Base-by-base conservation (phyloP, 2,113 vertebrate species). In the Mobula birostris region DNA sequence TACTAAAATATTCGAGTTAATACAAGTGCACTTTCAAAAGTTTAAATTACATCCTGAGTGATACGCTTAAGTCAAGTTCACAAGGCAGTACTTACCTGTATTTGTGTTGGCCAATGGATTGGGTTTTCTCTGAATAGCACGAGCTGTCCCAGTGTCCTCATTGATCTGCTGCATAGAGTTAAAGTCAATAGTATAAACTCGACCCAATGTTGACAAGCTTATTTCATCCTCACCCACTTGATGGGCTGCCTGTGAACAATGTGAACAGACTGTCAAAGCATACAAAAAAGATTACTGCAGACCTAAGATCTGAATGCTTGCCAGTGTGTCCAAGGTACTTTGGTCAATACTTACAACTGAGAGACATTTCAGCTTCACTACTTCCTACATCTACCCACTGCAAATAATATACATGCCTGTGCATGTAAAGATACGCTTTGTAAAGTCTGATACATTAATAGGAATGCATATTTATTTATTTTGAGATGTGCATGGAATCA, bases 161-260 rank as follows among this genome's bases (percentile, higher is more conserved):
- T 99, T 99, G 96, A 99, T 99, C 98, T 99, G 99, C 98, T 99
- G 99, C 99, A 99, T 99, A 98, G 99, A 99, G 97, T 99, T 99
- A 97, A 99, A 99, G 97, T 99, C 99, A 97, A 99, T 99, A 96
- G 99, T 99, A 97, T 99, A 99, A 97, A 99, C 99, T 96, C 99
- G 98, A 94, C 99, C 99, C 95, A 99, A 97, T 0, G 99, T 99
- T 94, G 99, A 99, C 96, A 99, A 97, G 96, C 99, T 99, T 97
- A 99, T 99, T 97, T 99, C 99, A 96, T 99, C 99, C 97, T 99
- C 99, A 95, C 98, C 98, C 95, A 99, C 99, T 97, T 99, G 98
- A 97, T 99, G 99, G 96, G 99, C 99, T 95, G 99, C 99, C 99
- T 99, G 96, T 96, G 96, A 97, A 94, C 95, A 96, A 96, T 97